phyloP scores from a whole-genome alignment of 2,888 invertebrate genomes.

The Athetis lepigone region DNA sequence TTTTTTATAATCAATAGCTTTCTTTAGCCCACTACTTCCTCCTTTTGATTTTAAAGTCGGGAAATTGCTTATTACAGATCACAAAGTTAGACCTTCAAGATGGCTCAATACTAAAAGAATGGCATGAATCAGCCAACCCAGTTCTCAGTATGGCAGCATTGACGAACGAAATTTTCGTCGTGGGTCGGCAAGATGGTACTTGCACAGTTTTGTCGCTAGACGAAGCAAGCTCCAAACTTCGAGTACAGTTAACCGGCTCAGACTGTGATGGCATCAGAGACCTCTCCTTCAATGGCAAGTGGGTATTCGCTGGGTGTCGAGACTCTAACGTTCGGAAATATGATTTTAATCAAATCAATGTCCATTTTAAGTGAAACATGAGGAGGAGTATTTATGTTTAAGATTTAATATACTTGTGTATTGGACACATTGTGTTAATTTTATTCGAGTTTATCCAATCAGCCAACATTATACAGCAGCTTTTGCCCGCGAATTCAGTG shows the following conservation, averaged over 20 bases:
- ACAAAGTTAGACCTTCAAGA: constrained; percentile 75
- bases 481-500: no score
- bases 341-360: constrained; percentile 86
- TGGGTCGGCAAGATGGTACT: constrained; percentile 92
- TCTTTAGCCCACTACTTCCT: background rate
- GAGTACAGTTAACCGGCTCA: constrained; percentile 92
- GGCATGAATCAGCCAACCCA: constrained; percentile 91
- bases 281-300: constrained; percentile 90
- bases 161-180: constrained; percentile 87
- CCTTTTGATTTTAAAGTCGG: background rate
- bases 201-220: constrained; percentile 89
- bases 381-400: constrained; percentile 58
- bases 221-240: constrained; percentile 72
- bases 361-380: constrained; percentile 83
- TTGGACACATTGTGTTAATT: constrained; percentile 32
- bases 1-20: no score
- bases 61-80: constrained; percentile 73
- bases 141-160: constrained; percentile 88
- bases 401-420: constrained; percentile 58
- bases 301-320: constrained; percentile 92
- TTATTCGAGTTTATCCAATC: constrained; percentile 34
- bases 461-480: no score
- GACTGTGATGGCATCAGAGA: constrained; percentile 93
- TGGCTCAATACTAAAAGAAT: constrained; percentile 76
- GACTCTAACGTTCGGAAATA: constrained; percentile 92